Conservation (phyloP, 2,888 invertebrate species). For the Torymus auratus region DNA sequence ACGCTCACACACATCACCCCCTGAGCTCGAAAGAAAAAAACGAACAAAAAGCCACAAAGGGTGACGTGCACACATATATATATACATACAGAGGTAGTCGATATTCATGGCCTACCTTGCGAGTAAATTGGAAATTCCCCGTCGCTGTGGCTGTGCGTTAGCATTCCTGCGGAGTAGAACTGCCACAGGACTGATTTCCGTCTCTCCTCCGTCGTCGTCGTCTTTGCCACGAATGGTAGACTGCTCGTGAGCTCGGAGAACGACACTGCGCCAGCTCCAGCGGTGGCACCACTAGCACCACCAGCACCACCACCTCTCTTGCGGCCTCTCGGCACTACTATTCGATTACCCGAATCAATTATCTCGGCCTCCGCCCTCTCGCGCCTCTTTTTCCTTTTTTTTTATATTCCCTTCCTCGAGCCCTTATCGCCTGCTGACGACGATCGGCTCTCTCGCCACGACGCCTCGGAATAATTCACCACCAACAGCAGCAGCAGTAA, state of each 20-base stretch:
- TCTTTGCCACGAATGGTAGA: slow-evolving; percentile 27
- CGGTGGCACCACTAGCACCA: background rate
- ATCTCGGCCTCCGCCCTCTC: background rate
- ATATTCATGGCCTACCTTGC: slow-evolving; percentile 80
- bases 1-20: too few species aligned
- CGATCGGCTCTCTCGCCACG: too few species aligned
- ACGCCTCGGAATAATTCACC: too few species aligned
- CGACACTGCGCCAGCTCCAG: slow-evolving; percentile 27
- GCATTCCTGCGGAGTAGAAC: slow-evolving; percentile 77
- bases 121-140: slow-evolving; percentile 90
- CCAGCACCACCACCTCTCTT: background rate
- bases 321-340: background rate
- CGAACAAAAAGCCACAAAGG: too few species aligned
- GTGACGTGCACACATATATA: too few species aligned
- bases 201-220: slow-evolving; percentile 30
- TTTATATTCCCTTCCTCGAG: background rate
- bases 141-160: slow-evolving; percentile 91
- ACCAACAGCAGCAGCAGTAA: too few species aligned
- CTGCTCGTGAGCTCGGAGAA: slow-evolving; percentile 16
- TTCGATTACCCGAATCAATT: slow-evolving; percentile 43
- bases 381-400: slow-evolving; percentile 4
- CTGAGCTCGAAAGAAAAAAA: too few species aligned
- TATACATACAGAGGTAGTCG: background rate
- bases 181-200: slow-evolving; percentile 55
- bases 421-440: too few species aligned